Percentiles rank a stretch among this genome's conserved stretches.
Conservation (phyloP, 1,140 invertebrate genomes). For the Octopus bimaculoides region DNA sequence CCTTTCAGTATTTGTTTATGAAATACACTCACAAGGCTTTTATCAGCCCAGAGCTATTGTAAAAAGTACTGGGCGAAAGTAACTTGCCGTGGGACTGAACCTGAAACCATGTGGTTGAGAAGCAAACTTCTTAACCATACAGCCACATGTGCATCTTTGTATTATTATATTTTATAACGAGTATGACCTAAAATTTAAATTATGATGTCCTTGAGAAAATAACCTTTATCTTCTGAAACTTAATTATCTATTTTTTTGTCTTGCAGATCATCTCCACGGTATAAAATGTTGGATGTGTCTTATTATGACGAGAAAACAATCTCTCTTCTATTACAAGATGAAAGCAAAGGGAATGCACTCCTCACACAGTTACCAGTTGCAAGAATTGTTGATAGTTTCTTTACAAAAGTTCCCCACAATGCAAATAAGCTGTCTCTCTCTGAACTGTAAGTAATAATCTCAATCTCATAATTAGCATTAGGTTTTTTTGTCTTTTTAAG, state of each 20-base stretch:
- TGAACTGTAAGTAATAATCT: background rate
- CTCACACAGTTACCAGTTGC: conserved; percentile 48
- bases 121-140: no score
- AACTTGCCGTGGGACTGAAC: no score
- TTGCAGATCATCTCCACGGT: conserved; percentile 13
- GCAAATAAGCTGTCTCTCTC: conserved; percentile 15
- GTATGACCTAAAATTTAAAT: no score
- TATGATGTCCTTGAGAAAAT: no score
- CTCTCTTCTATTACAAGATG: conserved; percentile 67
- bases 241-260: background rate
- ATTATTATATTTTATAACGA: no score
- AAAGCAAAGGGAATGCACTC: conserved; percentile 36
- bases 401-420: conserved; percentile 22
- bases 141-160: no score
- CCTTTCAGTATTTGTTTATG: no score
- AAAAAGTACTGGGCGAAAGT: no score
- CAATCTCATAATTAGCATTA: background rate
- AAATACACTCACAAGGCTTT: no score
- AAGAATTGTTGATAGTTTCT: conserved; percentile 25
- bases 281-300: conserved; percentile 65
- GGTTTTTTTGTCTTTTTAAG: background rate
- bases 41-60: no score
- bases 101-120: no score
- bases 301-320: conserved; percentile 79
- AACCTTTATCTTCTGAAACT: no score